Evolutionary conservation across 2,113 vertebrate species (phyloP), one percentile per base, ranked within the genome.

Genomic region (Alligator sinensis): DNA sequence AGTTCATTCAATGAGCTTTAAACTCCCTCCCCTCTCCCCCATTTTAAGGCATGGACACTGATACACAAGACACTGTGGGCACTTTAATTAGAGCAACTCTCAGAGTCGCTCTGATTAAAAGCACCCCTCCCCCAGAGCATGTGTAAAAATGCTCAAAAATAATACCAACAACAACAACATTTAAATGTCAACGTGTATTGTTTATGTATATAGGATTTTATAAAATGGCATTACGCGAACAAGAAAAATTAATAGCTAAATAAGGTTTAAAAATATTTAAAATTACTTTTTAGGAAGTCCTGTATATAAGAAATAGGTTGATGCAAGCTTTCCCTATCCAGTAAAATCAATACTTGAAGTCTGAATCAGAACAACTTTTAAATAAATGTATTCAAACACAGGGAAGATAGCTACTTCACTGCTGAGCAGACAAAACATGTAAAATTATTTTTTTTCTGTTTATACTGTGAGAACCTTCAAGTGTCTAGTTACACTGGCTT

Each of bases 251-350:
- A 54, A 80, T 74, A 47, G 47, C 47, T 47, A 47, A 47, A 47
- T 47, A 47, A 3, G 47, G 47, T 47, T 47, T 47, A 47, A 47
- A 47, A 47, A 47, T 47, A 47, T 47, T 47, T 9, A 47, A 47
- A 47, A 47, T 47, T 47, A 47, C 9, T 47, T 47, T 38, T 47
- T 47, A 80, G 11, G 21, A 90, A 95, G 57, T 58, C 55, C 30
- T 89, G 57, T 19, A 61, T 90, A 89, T 78, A 79, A 93, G 54
- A n/a, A 94, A 90, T 11, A 92, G 9, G 7, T 62, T 89, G 55
- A 84, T 1, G 1, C 5, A 89, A 58, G 80, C 5, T 60, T 2
- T 47, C 92, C 89, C 88, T 55, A 77, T 24, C 47, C 84, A 77
- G 4, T 91, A 55, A 58, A 57, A 6, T 80, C 57, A 87, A 8